A percentile compares a stretch with the other conserved stretches of the same genome.
These are phyloP conservation scores for Hypotaenidia okinawae DNA, from an alignment of 2,797 vertebrate species.

Conservation along the genomic window DNA sequence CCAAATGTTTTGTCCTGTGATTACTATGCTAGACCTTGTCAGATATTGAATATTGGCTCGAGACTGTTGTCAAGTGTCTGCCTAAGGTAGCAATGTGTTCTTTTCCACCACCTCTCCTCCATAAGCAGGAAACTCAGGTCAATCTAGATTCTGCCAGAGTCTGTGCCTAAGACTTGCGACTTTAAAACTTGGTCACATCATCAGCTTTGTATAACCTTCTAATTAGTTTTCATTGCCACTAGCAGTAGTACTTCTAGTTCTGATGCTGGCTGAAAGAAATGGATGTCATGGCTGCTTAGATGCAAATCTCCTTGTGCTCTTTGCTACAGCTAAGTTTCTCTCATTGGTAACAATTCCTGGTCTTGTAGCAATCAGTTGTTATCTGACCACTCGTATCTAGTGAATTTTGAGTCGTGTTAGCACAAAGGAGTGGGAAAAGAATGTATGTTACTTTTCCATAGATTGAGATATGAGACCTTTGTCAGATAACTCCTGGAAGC, in stretches of 20 bases:
- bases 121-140: constrained; percentile 58
- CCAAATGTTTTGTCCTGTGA: background rate
- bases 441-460: background rate
- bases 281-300: background rate
- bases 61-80: constrained; percentile 52
- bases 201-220: background rate
- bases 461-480: background rate
- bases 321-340: background rate
- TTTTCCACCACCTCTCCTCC: background rate
- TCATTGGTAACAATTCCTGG: background rate
- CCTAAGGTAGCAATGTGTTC: background rate
- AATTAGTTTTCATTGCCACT: background rate
- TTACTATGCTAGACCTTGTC: background rate
- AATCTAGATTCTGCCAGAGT: constrained; percentile 10
- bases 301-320: background rate
- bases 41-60: constrained; percentile 32
- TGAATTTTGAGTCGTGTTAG: background rate
- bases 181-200: background rate
- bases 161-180: constrained; percentile 18
- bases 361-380: background rate
- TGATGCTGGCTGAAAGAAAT: background rate
- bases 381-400: background rate
- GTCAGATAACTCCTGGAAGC: background rate
- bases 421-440: background rate
- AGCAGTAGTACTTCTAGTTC: background rate